Evolutionary conservation across 2,113 vertebrate species (phyloP).

Genomic region (Chaenogobius annularis): DNA sequence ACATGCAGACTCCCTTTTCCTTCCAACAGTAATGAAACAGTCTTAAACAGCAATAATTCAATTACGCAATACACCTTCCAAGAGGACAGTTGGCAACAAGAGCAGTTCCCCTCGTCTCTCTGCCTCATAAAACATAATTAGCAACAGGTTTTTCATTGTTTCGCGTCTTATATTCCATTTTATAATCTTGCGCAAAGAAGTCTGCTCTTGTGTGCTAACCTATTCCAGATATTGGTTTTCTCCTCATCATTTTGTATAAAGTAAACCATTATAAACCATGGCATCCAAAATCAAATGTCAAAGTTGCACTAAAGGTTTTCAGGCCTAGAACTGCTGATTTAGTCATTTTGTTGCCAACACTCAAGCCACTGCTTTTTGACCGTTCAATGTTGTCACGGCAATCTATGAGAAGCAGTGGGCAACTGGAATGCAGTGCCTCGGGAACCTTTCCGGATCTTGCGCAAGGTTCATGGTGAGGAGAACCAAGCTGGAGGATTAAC

Average conservation of each 20-base stretch:
- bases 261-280: not conserved
- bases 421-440: not conserved
- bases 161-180: conserved; percentile 28
- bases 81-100: conserved; percentile 55
- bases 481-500: too few species aligned
- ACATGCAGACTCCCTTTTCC: conserved; percentile 31
- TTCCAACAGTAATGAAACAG: conserved; percentile 47
- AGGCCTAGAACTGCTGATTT: not conserved
- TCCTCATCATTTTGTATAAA: not conserved
- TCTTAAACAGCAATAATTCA: conserved; percentile 55
- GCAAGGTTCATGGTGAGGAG: not conserved
- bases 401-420: not conserved
- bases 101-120: not conserved
- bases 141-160: conserved; percentile 55
- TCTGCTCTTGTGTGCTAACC: not conserved
- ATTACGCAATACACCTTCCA: conserved; percentile 54
- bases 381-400: not conserved
- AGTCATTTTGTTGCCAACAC: not conserved
- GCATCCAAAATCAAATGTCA: not conserved
- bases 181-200: not conserved
- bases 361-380: not conserved
- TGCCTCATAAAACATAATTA: conserved; percentile 52
- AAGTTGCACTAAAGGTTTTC: not conserved
- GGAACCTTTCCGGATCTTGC: not conserved
- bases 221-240: not conserved